These are phyloP conservation scores for Xiphophorus couchianus DNA, from an alignment of 2,113 vertebrate genomes.

Conservation along the genomic window DNA sequence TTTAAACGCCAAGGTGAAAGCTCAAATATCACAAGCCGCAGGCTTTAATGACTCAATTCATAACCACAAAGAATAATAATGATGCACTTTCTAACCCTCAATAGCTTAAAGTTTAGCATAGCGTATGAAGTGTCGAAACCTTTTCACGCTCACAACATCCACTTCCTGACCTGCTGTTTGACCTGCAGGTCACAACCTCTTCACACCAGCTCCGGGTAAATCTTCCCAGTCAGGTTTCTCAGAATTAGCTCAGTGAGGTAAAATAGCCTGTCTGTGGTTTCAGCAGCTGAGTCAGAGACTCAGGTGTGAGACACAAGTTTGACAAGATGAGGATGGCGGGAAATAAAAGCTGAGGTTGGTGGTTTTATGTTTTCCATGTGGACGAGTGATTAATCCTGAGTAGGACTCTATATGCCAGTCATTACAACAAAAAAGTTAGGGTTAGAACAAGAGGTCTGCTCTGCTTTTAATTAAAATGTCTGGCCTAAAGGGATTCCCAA, in stretches of 20 bases:
- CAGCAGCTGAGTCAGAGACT: slow-evolving; percentile 42
- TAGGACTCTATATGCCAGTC: slow-evolving; percentile 33
- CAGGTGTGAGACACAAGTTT: slow-evolving; percentile 51
- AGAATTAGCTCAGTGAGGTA: slow-evolving; percentile 26
- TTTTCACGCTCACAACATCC: slow-evolving; percentile 42
- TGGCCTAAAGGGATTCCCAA: slow-evolving; percentile 46
- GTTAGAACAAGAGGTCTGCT: slow-evolving; percentile 27
- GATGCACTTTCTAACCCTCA: neutral
- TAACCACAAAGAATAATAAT: neutral
- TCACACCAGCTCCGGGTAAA: slow-evolving; percentile 63
- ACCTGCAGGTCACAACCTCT: slow-evolving; percentile 54
- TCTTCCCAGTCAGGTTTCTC: slow-evolving; percentile 66
- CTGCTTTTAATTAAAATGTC: slow-evolving; percentile 67
- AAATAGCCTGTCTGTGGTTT: slow-evolving; percentile 14
- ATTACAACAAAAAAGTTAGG: slow-evolving; percentile 32
- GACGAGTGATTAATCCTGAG: neutral
- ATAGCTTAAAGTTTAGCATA: slow-evolving; percentile 21
- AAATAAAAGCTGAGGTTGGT: slow-evolving; percentile 20
- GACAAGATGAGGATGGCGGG: slow-evolving; percentile 27
- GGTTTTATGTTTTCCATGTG: slow-evolving; percentile 21
- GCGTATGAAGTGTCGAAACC: slow-evolving; percentile 38
- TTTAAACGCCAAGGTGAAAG: neutral
- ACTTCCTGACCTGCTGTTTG: slow-evolving; percentile 58
- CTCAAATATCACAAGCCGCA: neutral
- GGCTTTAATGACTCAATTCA: neutral